Percentiles rank a stretch among this genome's conserved stretches.
Conservation (phyloP, 2,888 invertebrate genomes). For the Papilio elwesi region DNA sequence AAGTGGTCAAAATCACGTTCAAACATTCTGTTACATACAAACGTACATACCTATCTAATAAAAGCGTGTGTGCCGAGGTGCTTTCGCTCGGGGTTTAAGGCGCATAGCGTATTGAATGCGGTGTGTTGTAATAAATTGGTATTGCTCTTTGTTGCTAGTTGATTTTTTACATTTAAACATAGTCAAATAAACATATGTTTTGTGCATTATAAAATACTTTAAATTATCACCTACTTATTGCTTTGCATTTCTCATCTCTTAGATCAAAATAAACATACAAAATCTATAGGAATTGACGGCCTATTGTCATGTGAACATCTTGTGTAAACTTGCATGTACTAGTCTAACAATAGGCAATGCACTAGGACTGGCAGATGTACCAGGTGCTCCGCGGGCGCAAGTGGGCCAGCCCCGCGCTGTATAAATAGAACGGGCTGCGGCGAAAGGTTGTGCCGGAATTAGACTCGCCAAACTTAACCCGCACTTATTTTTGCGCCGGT, state of each 20-base stretch:
- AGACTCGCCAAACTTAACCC: slow-evolving; percentile 77
- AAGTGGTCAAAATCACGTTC: too few species aligned
- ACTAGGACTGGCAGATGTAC: slow-evolving; percentile 26
- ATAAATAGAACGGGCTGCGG: slow-evolving; percentile 70
- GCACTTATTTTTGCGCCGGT: slow-evolving; percentile 70
- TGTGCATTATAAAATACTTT: not conserved
- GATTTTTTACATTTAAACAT: slow-evolving; percentile 19
- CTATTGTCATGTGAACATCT: not conserved
- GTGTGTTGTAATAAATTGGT: too few species aligned
- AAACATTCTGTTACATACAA: too few species aligned
- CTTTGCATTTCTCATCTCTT: not conserved
- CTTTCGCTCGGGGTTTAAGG: slow-evolving; percentile 46
- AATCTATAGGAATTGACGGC: too few species aligned
- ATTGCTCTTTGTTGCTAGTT: slow-evolving; percentile 1
- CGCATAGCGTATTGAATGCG: slow-evolving; percentile 38
- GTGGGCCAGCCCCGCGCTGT: slow-evolving; percentile 44
- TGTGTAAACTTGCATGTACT: not conserved
- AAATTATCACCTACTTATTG: not conserved
- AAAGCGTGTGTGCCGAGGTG: not conserved
- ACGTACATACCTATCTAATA: too few species aligned
- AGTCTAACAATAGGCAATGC: slow-evolving; percentile 13
- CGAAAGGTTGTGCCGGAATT: slow-evolving; percentile 78
- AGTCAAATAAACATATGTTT: not conserved
- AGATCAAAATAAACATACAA: too few species aligned
- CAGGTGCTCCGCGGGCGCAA: slow-evolving; percentile 41